Percentiles rank a stretch among this genome's conserved stretches.
phyloP scores from a whole-genome alignment of 1,140 invertebrate species.

The Augochlora pura region DNA sequence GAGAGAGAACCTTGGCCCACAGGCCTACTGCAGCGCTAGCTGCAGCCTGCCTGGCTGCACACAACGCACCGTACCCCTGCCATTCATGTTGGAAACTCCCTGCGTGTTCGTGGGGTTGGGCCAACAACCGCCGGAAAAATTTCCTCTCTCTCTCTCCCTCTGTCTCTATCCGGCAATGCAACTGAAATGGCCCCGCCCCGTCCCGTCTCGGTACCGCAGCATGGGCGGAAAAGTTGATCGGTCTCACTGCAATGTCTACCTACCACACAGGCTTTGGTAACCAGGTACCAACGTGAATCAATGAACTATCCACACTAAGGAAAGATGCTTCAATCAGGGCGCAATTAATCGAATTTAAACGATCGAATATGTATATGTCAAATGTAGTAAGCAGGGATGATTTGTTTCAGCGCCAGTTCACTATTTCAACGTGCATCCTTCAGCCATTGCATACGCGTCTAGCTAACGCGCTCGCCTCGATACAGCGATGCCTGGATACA shows the following conservation, averaged over 20 bases:
- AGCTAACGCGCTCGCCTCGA: too few species aligned
- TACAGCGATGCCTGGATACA: too few species aligned
- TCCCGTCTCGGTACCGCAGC: too few species aligned
- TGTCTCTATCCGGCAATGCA: slow-evolving; percentile 28
- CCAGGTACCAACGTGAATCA: background rate
- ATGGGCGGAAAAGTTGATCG: slow-evolving; percentile 20
- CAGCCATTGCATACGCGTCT: too few species aligned
- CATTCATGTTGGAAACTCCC: slow-evolving; percentile 52
- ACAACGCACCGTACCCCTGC: slow-evolving; percentile 20
- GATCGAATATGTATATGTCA: too few species aligned
- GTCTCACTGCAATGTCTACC: slow-evolving; percentile 4
- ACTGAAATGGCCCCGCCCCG: slow-evolving; percentile 40
- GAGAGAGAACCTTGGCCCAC: slow-evolving; percentile 50
- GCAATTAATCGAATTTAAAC: too few species aligned
- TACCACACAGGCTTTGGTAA: background rate
- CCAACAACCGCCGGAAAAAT: slow-evolving; percentile 45
- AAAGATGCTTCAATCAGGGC: too few species aligned
- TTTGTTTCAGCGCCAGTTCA: too few species aligned
- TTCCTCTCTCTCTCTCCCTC: slow-evolving; percentile 11
- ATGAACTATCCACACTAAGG: too few species aligned
- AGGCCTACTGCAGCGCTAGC: slow-evolving; percentile 36
- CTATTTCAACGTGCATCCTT: too few species aligned
- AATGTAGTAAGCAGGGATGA: too few species aligned
- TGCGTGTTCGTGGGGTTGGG: slow-evolving; percentile 34
- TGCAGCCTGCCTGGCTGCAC: slow-evolving; percentile 27